Evolutionary conservation across 92 coral and sea anemone genomes (phyloP).

Genomic region (Hydrozoanthus gracilis): DNA sequence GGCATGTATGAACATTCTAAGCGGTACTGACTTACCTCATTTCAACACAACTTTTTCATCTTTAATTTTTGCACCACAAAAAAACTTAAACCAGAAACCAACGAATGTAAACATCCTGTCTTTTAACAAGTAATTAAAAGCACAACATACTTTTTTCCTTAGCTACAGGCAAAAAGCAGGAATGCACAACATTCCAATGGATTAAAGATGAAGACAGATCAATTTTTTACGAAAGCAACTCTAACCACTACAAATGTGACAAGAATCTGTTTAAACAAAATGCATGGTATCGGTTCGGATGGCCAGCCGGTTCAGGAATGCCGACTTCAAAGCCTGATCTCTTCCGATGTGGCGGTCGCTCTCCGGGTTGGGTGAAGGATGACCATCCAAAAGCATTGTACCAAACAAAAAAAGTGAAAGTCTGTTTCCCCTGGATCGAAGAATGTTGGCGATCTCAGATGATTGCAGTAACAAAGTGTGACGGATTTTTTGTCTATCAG

Average conservation of each 20-base stretch:
- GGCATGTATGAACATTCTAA: too few species aligned
- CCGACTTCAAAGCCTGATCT: background rate
- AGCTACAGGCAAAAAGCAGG: background rate
- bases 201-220: conserved; percentile 31
- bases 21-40: too few species aligned
- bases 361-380: conserved; percentile 13
- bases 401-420: background rate
- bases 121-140: too few species aligned
- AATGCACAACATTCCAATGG: background rate
- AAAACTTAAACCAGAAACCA: too few species aligned
- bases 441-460: background rate
- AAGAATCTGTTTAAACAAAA: background rate
- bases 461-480: conserved; percentile 8
- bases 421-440: conserved; percentile 1
- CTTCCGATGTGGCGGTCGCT: background rate
- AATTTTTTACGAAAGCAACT: background rate
- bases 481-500: conserved; percentile 14
- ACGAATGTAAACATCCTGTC: too few species aligned
- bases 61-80: too few species aligned
- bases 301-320: conserved; percentile 4
- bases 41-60: too few species aligned
- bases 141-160: too few species aligned
- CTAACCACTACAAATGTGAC: background rate
- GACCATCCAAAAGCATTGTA: background rate
- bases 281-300: conserved; percentile 34